A percentile compares a stretch with the other conserved stretches of the same genome.
phyloP scores from a whole-genome alignment of 2,888 invertebrate species.

The Mayetiola destructor region DNA sequence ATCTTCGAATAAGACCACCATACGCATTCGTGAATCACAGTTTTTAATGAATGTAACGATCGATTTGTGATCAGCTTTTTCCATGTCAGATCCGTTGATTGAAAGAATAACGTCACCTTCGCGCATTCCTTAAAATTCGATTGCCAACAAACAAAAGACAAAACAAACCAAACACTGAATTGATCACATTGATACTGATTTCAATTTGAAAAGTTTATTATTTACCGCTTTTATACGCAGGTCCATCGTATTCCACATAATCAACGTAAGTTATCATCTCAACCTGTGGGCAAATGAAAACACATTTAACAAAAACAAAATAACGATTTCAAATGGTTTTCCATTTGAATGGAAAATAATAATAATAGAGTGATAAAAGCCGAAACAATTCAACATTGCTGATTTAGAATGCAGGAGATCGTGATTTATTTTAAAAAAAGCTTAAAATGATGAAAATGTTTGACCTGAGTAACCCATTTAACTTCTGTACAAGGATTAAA shows the following conservation, averaged over 20 bases:
- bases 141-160: neutral
- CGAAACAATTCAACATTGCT: too few species aligned
- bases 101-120: constrained; percentile 93
- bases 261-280: constrained; percentile 97
- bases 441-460: too few species aligned
- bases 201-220: neutral
- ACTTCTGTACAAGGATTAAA: too few species aligned
- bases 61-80: constrained; percentile 83
- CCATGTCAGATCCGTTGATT: constrained; percentile 92
- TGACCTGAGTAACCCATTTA: too few species aligned
- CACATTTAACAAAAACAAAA: neutral
- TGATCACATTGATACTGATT: neutral
- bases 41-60: constrained; percentile 84
- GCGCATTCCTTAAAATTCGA: constrained; percentile 49
- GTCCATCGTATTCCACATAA: constrained; percentile 83
- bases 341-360: neutral
- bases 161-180: neutral
- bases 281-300: constrained; percentile 34
- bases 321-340: neutral
- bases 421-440: too few species aligned
- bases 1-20: constrained; percentile 94
- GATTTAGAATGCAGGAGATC: too few species aligned
- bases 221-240: constrained; percentile 72
- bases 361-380: too few species aligned
- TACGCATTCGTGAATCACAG: constrained; percentile 79